Conservation (phyloP, 2,113 vertebrate species). For the human region DNA sequence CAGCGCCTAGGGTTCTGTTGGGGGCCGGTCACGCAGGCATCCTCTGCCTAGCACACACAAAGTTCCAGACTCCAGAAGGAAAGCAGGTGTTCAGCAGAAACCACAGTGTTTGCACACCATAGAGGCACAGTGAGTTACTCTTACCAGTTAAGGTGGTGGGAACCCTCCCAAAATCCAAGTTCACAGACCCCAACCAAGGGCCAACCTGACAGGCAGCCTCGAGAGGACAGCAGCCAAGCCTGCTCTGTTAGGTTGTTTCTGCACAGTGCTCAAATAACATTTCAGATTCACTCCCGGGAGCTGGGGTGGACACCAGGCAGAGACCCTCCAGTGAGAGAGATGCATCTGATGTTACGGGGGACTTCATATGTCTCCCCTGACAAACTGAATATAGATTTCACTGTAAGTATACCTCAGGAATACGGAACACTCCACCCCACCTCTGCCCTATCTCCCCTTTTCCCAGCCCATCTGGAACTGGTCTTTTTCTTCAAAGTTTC, state of each 20-base stretch:
- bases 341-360: neutral
- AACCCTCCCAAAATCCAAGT: neutral
- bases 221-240: neutral
- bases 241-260: neutral
- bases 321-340: neutral
- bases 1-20: neutral
- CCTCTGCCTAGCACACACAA: neutral
- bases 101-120: no score
- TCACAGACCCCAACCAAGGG: neutral
- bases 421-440: fast-evolving
- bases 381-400: neutral
- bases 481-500: neutral
- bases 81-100: neutral
- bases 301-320: neutral
- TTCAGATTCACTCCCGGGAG: neutral
- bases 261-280: neutral
- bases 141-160: neutral
- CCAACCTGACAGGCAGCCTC: neutral
- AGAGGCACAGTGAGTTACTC: neutral
- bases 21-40: neutral
- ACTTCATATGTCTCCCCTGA: neutral
- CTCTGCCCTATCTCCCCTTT: no score
- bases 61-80: neutral
- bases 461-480: neutral
- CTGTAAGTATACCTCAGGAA: neutral